phyloP scores from a whole-genome alignment of 2,888 invertebrate genomes.

The Leptopilina myrica region DNA sequence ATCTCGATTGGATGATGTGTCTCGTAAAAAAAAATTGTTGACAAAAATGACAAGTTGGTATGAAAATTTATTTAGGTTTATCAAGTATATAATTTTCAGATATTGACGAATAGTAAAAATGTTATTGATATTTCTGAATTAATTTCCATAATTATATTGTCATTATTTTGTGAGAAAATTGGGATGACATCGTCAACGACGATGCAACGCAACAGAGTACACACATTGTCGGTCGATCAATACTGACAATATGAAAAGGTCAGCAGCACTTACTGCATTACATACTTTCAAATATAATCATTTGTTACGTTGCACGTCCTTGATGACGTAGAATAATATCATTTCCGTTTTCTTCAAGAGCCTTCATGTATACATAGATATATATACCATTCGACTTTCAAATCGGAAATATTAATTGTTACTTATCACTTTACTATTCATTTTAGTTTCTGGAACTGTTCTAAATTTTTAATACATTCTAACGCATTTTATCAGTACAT shows the following conservation, averaged over 20 bases:
- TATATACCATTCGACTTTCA: background rate
- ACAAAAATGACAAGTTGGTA: too few relatives aligned
- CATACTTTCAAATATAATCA: background rate
- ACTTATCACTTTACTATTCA: too few relatives aligned
- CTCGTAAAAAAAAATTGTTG: too few relatives aligned
- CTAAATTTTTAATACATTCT: too few relatives aligned
- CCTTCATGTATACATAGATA: background rate
- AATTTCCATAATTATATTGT: background rate
- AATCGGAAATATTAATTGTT: background rate
- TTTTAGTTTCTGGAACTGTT: too few relatives aligned
- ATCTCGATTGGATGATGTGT: too few relatives aligned
- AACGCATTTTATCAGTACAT: too few relatives aligned
- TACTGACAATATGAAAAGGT: conserved; percentile 55
- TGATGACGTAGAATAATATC: conserved; percentile 3
- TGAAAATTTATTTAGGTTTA: too few relatives aligned
- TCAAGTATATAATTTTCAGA: too few relatives aligned
- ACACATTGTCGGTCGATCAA: conserved; percentile 51
- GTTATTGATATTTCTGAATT: too few relatives aligned
- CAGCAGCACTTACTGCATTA: conserved; percentile 56
- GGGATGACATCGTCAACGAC: conserved; percentile 12
- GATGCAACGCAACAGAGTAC: background rate
- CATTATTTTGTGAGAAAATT: background rate
- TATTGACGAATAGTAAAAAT: too few relatives aligned
- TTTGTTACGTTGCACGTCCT: conserved; percentile 24
- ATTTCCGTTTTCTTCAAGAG: background rate